Percentiles rank a stretch among this genome's conserved stretches.
Conservation (phyloP, 2,888 invertebrate species). For the Cephonodes hylas region DNA sequence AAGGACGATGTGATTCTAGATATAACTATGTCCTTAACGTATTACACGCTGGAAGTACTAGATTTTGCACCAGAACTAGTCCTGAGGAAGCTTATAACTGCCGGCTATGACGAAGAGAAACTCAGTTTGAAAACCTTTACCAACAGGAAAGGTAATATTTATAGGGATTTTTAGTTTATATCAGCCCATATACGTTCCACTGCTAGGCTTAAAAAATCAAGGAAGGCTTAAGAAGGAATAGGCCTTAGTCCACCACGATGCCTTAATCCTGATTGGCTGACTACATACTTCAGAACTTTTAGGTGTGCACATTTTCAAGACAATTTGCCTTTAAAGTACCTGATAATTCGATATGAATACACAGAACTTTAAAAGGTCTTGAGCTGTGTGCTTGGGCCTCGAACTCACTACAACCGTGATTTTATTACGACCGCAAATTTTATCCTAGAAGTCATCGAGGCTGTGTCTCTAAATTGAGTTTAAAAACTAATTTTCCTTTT, state of each 20-base stretch:
- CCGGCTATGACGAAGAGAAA: constrained; percentile 33
- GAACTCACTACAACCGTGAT: too few relatives aligned
- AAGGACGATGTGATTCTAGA: constrained; percentile 42
- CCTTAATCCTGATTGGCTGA: background rate
- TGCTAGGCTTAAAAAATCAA: too few relatives aligned
- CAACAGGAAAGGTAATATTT: constrained; percentile 46
- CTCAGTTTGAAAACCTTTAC: constrained; percentile 56
- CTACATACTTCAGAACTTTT: background rate
- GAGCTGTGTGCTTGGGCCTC: background rate
- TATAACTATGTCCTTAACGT: constrained; percentile 37
- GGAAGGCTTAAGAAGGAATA: too few relatives aligned
- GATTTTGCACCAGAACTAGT: constrained; percentile 55
- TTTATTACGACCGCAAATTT: too few relatives aligned
- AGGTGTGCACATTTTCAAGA: background rate
- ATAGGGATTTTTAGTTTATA: too few relatives aligned
- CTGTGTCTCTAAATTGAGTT: too few relatives aligned
- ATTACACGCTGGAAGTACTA: constrained; percentile 35
- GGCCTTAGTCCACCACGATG: background rate
- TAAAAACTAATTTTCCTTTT: too few relatives aligned
- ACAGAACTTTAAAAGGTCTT: background rate
- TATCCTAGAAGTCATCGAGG: too few relatives aligned
- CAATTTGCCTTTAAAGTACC: background rate
- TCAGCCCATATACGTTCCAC: too few relatives aligned
- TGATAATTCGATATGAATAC: background rate
- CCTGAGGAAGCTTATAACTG: constrained; percentile 41